Base-by-base conservation (phyloP, 64 coral and sea anemone species). In the Pocillopora verrucosa region DNA sequence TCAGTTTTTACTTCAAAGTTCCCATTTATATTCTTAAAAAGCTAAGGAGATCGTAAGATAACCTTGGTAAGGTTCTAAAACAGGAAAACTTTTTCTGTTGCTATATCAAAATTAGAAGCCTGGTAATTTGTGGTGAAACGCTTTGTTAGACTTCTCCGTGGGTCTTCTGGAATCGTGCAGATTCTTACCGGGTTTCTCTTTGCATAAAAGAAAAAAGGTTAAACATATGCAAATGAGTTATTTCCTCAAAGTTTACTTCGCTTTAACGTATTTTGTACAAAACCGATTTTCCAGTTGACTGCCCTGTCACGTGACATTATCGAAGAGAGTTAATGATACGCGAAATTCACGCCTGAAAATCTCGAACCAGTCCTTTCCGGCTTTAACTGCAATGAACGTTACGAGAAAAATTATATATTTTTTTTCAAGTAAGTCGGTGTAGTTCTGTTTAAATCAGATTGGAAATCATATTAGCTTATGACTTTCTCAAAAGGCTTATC, bases 221-320 rank as follows among this genome's bases (percentile, higher is more conserved):
- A 45, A 26, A 63, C 25, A 35, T 68, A 84, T 84, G 80, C 80
- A 84, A 84, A 84, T 84, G 36, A 84, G 62, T 2, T 41, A 5
- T 22, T 84, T 37, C 9, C 24, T 45, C 24, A 11, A 51, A 11
- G 10, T 19, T 80, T 80, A 56, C 20, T 68, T 84, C 20, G 37
- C 51, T 6, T 15, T 4, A 36, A 51, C 38, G 16, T 57, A 16
- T 77, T 77, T 19, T 10, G 19, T 11, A 19, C 9, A 20, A 77
- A 56, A 77, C 7, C 41, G 41, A 51, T 51, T 17, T 56, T 56
- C 56, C 16, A 77, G 11, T n/a, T 56, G 15, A 56, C 56, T 77
- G 16, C 0, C 41, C 20, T 36, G 62, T 84, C 80, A 84, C 80
- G 80, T 84, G 80, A 84, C 62, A 35, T 36, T 24, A 7, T 77